A percentile compares a stretch with the other conserved stretches of the same genome.
Evolutionary conservation across 2,113 vertebrate genomes (phyloP).

Genomic region (Microcebus lehilahytsara): DNA sequence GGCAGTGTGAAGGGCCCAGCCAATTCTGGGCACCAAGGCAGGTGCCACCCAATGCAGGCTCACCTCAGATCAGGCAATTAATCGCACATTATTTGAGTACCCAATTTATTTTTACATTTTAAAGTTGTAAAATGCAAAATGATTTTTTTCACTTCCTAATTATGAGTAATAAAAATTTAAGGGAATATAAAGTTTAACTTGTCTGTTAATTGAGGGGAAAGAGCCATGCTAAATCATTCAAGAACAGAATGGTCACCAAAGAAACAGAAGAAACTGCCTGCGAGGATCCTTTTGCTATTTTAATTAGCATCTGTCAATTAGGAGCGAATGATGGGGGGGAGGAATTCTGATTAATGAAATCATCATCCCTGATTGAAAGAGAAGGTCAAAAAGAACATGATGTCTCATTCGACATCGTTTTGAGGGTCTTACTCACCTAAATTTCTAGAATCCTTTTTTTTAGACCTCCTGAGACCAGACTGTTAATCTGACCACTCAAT

Average conservation of each 20-base stretch:
- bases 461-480: constrained; percentile 76
- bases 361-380: constrained; percentile 79
- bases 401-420: constrained; percentile 78
- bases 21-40: not conserved
- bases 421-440: constrained; percentile 68
- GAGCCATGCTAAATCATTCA: constrained; percentile 85
- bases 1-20: not conserved
- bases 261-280: constrained; percentile 72
- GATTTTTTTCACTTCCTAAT: constrained; percentile 79
- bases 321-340: constrained; percentile 75
- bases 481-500: constrained; percentile 80
- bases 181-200: constrained; percentile 85
- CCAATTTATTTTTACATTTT: constrained; percentile 82
- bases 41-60: constrained; percentile 41
- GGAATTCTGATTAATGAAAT: constrained; percentile 83
- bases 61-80: constrained; percentile 74
- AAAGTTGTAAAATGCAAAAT: constrained; percentile 82
- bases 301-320: constrained; percentile 85
- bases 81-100: constrained; percentile 74
- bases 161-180: constrained; percentile 85
- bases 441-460: constrained; percentile 76
- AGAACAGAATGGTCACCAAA: constrained; percentile 73
- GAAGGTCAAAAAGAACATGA: constrained; percentile 81
- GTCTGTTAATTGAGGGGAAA: constrained; percentile 87
- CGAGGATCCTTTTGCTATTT: constrained; percentile 80